These are phyloP conservation scores for Podarcis lilfordi DNA, from an alignment of 2,797 vertebrate genomes.

Conservation along the genomic window DNA sequence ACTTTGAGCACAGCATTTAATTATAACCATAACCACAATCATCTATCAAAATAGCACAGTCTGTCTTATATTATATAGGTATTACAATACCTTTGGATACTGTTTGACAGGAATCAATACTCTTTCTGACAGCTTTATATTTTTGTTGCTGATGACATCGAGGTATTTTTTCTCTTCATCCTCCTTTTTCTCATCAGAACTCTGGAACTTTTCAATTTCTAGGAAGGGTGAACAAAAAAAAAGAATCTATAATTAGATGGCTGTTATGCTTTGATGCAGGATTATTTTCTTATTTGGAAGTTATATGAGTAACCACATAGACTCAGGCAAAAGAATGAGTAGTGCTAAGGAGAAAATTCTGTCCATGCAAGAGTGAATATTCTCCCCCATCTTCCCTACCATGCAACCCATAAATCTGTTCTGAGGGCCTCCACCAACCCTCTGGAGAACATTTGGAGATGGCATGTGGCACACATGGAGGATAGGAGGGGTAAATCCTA, in stretches of 20 bases:
- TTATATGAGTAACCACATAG: background rate
- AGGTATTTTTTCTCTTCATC: conserved; percentile 96
- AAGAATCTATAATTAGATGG: conserved; percentile 23
- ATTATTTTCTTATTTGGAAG: background rate
- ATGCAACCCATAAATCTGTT: too few relatives aligned
- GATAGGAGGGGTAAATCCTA: too few relatives aligned
- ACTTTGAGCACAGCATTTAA: background rate
- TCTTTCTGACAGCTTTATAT: conserved; percentile 97
- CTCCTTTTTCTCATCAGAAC: conserved; percentile 92
- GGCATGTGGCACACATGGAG: too few relatives aligned
- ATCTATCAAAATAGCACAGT: conserved; percentile 12
- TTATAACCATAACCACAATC: background rate
- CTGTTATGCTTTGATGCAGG: background rate
- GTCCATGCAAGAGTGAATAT: too few relatives aligned
- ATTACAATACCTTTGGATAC: conserved; percentile 94
- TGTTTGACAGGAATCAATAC: conserved; percentile 97
- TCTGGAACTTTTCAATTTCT: conserved; percentile 98
- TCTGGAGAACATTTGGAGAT: too few relatives aligned
- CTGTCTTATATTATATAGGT: background rate
- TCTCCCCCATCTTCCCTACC: too few relatives aligned
- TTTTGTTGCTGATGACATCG: conserved; percentile 99
- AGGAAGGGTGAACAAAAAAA: conserved; percentile 64
- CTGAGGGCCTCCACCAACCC: too few relatives aligned
- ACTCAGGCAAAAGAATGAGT: background rate
- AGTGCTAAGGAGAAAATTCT: too few relatives aligned